Base-by-base conservation (phyloP, 2,797 vertebrate genomes). In the Xenopus petersii region DNA sequence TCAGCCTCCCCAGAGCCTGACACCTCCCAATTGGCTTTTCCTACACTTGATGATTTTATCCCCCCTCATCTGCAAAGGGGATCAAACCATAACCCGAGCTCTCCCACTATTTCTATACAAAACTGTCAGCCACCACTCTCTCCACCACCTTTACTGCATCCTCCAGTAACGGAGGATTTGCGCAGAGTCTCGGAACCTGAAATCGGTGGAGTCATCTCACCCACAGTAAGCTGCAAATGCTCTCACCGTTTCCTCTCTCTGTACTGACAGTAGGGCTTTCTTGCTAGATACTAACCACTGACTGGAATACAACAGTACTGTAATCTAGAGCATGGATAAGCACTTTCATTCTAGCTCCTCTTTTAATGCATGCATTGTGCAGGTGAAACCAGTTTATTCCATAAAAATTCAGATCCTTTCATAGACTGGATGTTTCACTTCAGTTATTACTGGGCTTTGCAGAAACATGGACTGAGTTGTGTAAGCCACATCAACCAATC, bases 11-110 rank as follows among this genome's bases (percentile, higher is more conserved):
- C 85, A 51, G 87, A 84, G 83, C 85, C 81, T 71, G 60, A 88
- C 66, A 71, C 82, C 80, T 85, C 87, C 80, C 87, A 84, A 83
- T 84, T 92, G 90, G 91, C 90, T 87, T 87, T 93, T 81, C 92
- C 91, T 13, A 93, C 92, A 83, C 82, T 93, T 86, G 92, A 93
- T 0, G 92, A 93, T 93, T 93, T 93, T 84, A 93, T 93, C 86
- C 92, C 92, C 88, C 92, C 92, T 86, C 91, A 87, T 85, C 92
- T 93, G 80, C 92, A 93, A 89, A 92, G 86, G 88, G 87, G 86
- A 73, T 70, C 86, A 83, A 86, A 86, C 73, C 89, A 86, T 84
- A 88, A 82, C 79, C 87, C 86, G 69, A 86, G 85, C 83, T 82
- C 85, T 16, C 78, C 88, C 74, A 83, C 79, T 87, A 81, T 64